Percentiles rank a stretch among this genome's conserved stretches.
phyloP scores from a whole-genome alignment of 2,888 invertebrate species.

The Archips crataeganus region DNA sequence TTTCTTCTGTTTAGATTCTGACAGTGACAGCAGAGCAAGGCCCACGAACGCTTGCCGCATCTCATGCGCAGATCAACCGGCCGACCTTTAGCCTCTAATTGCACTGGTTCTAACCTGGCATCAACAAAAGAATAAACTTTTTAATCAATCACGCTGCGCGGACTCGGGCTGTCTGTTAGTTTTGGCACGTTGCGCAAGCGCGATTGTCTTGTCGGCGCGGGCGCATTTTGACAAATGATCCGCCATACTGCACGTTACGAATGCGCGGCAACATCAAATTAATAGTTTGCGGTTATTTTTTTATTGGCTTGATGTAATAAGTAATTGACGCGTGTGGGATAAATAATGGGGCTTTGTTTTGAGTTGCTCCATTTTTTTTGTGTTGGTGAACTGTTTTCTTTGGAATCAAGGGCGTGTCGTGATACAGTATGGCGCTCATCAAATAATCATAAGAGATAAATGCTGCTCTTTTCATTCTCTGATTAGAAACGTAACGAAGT shows the following conservation, averaged over 20 bases:
- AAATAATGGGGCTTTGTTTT: constrained; percentile 40
- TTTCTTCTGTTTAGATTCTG: constrained; percentile 5
- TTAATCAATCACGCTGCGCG: constrained; percentile 73
- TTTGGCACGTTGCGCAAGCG: constrained; percentile 61
- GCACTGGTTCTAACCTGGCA: constrained; percentile 57
- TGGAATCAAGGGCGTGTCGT: constrained; percentile 18
- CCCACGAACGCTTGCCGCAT: constrained; percentile 13
- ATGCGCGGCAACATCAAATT: constrained; percentile 42
- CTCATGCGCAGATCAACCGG: constrained; percentile 12
- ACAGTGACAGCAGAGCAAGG: constrained; percentile 14
- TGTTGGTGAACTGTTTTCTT: constrained; percentile 25
- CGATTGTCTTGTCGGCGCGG: constrained; percentile 47
- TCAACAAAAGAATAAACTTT: constrained; percentile 76
- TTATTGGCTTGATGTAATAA: constrained; percentile 45
- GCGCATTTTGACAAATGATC: constrained; percentile 55
- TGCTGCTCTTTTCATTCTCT: neutral
- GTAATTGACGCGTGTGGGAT: constrained; percentile 39
- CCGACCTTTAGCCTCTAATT: constrained; percentile 59
- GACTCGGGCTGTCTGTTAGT: constrained; percentile 59
- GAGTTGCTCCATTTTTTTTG: constrained; percentile 13
- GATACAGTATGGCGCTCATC: constrained; percentile 2
- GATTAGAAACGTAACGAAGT: neutral
- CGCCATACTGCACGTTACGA: constrained; percentile 49
- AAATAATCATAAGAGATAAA: neutral
- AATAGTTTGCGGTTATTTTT: constrained; percentile 44